Conservation (phyloP, 2,888 invertebrate species). For the Omphaloscelis lunosa region DNA sequence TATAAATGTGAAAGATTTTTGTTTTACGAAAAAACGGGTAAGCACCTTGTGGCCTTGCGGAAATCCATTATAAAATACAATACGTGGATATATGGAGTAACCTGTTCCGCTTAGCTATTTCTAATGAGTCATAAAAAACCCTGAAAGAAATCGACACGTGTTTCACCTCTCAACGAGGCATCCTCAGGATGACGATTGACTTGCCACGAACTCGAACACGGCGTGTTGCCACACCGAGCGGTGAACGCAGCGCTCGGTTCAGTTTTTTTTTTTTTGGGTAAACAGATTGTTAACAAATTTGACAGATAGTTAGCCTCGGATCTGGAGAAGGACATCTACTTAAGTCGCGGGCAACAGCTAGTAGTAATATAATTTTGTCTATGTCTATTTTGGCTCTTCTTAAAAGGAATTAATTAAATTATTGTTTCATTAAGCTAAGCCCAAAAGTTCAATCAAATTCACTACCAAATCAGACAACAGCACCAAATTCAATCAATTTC, state of each 20-base stretch:
- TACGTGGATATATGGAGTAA: too few species aligned
- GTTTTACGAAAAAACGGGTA: neutral
- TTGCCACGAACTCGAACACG: too few species aligned
- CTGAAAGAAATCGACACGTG: too few species aligned
- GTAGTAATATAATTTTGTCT: neutral
- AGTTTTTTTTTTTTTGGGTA: too few species aligned
- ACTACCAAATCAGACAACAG: conserved; percentile 2
- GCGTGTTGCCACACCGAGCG: too few species aligned
- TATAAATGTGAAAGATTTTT: neutral
- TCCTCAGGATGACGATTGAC: too few species aligned
- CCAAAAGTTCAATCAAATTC: neutral
- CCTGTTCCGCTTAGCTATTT: too few species aligned
- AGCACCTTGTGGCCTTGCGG: too few species aligned
- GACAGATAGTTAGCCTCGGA: neutral
- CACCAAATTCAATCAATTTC: neutral
- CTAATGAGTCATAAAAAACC: too few species aligned
- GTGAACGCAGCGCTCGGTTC: too few species aligned
- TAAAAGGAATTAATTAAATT: neutral
- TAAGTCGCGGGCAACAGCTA: neutral
- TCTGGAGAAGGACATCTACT: neutral
- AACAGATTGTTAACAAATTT: neutral
- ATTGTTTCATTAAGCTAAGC: neutral
- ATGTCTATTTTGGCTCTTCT: neutral
- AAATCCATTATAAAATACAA: too few species aligned
- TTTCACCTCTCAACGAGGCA: too few species aligned